phyloP scores from a whole-genome alignment of 1,140 invertebrate genomes.

The Bombyx mandarina region DNA sequence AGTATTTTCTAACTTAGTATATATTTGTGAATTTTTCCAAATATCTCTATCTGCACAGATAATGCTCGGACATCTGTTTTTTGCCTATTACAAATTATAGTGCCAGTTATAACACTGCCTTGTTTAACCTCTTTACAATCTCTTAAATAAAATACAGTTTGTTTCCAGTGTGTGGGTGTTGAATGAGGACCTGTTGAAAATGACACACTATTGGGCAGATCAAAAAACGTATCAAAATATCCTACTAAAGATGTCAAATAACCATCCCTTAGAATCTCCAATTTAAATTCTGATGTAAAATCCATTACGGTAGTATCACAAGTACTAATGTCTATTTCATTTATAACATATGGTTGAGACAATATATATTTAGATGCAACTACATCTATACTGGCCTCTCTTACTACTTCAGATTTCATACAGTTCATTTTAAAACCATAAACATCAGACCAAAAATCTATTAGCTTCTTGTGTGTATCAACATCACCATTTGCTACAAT shows the following conservation, averaged over 20 bases:
- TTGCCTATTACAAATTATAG: slow-evolving; percentile 72
- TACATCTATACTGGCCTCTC: slow-evolving; percentile 91
- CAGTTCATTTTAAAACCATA: slow-evolving; percentile 98
- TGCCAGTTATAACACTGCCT: slow-evolving; percentile 80
- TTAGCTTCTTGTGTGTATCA: slow-evolving; percentile 80
- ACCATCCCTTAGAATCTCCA: slow-evolving; percentile 80
- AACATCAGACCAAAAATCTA: slow-evolving; percentile 95
- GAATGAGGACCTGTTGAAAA: slow-evolving; percentile 83
- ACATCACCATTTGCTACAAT: slow-evolving; percentile 91
- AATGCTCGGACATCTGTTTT: slow-evolving; percentile 59
- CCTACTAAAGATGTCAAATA: slow-evolving; percentile 90
- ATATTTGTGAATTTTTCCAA: slow-evolving; percentile 65
- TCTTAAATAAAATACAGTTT: slow-evolving; percentile 91
- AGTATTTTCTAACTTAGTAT: slow-evolving; percentile 41
- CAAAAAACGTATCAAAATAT: slow-evolving; percentile 94
- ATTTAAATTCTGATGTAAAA: slow-evolving; percentile 84
- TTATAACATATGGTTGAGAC: slow-evolving; percentile 78
- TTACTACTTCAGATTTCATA: slow-evolving; percentile 90
- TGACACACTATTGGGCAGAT: slow-evolving; percentile 76
- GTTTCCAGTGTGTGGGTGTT: slow-evolving; percentile 96
- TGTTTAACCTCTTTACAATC: slow-evolving; percentile 79
- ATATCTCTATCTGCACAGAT: slow-evolving; percentile 54
- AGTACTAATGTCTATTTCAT: slow-evolving; percentile 84
- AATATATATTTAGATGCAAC: slow-evolving; percentile 84
- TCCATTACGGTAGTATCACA: slow-evolving; percentile 86